A percentile compares a stretch with the other conserved stretches of the same genome.
Conservation (phyloP, 2,113 vertebrate genomes). For the Osmerus eperlanus region DNA sequence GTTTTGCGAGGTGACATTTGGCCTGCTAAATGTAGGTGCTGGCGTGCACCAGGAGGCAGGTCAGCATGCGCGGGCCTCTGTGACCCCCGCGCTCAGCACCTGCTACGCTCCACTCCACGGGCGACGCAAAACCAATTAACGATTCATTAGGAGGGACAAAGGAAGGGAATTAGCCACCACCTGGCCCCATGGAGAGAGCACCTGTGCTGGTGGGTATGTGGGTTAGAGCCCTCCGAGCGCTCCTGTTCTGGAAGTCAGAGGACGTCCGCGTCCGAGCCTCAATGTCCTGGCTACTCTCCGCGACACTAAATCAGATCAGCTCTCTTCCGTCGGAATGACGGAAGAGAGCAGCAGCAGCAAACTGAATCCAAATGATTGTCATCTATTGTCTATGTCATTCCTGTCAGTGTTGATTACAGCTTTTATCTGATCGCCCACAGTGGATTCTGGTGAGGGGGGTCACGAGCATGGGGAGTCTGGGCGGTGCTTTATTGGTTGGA, state of each 20-base stretch:
- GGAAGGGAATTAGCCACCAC: slow-evolving; percentile 72
- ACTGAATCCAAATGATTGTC: slow-evolving; percentile 51
- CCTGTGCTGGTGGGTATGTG: slow-evolving; percentile 72
- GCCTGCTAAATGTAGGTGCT: slow-evolving; percentile 47
- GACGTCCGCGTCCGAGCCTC: slow-evolving; percentile 20
- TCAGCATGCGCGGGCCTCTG: slow-evolving; percentile 45
- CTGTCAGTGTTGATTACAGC: slow-evolving; percentile 49
- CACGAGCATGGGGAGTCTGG: slow-evolving; percentile 18
- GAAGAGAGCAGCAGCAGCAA: no score
- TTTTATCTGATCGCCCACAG: slow-evolving; percentile 22
- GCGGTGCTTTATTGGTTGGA: slow-evolving; percentile 19
- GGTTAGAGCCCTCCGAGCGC: slow-evolving; percentile 48
- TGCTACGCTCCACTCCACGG: slow-evolving; percentile 62
- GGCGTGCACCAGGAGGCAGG: slow-evolving; percentile 27
- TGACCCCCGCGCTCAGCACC: slow-evolving; percentile 56
- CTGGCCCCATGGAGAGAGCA: slow-evolving; percentile 74
- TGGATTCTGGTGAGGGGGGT: slow-evolving; percentile 25
- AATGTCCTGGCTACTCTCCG: slow-evolving; percentile 18
- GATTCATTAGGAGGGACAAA: slow-evolving; percentile 75
- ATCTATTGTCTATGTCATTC: slow-evolving; percentile 49
- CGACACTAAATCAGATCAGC: slow-evolving; percentile 40
- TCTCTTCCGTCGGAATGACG: slow-evolving; percentile 28
- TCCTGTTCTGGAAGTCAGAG: slow-evolving; percentile 39
- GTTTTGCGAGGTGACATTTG: slow-evolving; percentile 57
- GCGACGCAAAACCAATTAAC: slow-evolving; percentile 78